Evolutionary conservation across 2,888 invertebrate species (phyloP).

Genomic region (Geotrupes spiniger): DNA sequence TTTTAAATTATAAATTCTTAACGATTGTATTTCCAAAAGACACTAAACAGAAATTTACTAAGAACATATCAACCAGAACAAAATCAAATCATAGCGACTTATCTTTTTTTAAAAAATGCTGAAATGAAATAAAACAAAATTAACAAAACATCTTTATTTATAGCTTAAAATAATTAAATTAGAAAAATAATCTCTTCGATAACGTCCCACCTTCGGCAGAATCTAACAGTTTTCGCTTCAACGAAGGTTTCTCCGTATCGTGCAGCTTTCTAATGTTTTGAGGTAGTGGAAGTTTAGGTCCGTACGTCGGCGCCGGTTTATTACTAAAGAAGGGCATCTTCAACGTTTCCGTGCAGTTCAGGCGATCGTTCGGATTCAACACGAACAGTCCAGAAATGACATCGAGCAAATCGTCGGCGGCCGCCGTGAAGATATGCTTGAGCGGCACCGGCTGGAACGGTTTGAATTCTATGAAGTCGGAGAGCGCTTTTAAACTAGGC

Average conservation of each 20-base stretch:
- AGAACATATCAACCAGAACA: too few species aligned
- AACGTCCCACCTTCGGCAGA: constrained; percentile 66
- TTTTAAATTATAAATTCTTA: too few species aligned
- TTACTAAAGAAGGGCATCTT: constrained; percentile 89
- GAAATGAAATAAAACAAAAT: too few species aligned
- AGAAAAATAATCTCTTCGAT: constrained; percentile 68
- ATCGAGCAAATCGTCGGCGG: constrained; percentile 84
- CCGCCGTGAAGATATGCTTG: constrained; percentile 93
- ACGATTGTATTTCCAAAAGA: too few species aligned
- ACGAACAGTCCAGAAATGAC: constrained; percentile 74
- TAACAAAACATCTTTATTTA: constrained; percentile 51
- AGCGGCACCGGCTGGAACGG: constrained; percentile 79
- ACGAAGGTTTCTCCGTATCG: constrained; percentile 63
- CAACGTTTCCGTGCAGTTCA: constrained; percentile 79
- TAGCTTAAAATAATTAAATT: constrained; percentile 29
- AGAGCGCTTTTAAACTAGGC: constrained; percentile 78
- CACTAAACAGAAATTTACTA: too few species aligned
- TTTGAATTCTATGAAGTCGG: constrained; percentile 93
- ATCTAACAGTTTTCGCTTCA: constrained; percentile 75
- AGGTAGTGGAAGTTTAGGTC: constrained; percentile 79
- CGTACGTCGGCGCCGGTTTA: constrained; percentile 84
- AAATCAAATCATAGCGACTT: too few species aligned
- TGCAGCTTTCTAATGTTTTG: constrained; percentile 58
- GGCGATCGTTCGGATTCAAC: constrained; percentile 79
- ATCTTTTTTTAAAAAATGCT: too few species aligned